A percentile compares a stretch with the other conserved stretches of the same genome.
Evolutionary conservation across 2,797 vertebrate species (phyloP).

Genomic region (Chromobotia macracanthus): DNA sequence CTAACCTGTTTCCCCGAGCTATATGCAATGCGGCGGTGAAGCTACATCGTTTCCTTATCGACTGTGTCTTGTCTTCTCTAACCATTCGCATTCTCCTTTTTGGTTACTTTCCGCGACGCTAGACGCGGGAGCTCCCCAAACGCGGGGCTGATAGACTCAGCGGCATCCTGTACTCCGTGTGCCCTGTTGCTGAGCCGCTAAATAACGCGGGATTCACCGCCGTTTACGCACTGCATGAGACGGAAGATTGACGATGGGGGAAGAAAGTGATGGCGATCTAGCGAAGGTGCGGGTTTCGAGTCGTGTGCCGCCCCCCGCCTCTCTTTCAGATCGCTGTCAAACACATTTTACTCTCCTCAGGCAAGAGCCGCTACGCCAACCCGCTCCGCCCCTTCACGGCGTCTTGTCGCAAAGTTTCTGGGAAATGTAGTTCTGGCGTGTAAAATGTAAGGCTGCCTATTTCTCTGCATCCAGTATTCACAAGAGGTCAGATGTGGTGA

Average conservation of each 20-base stretch:
- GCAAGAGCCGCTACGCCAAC: slow-evolving; percentile 69
- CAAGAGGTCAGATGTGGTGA: no score
- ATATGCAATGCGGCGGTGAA: slow-evolving; percentile 70
- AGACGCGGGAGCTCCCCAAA: slow-evolving; percentile 57
- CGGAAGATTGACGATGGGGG: slow-evolving; percentile 33
- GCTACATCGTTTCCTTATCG: slow-evolving; percentile 79
- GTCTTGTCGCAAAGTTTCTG: slow-evolving; percentile 63
- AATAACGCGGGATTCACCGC: slow-evolving; percentile 57
- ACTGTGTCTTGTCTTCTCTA: slow-evolving; percentile 70
- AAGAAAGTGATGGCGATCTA: slow-evolving; percentile 62
- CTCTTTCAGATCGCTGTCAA: slow-evolving; percentile 70
- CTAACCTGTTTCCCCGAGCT: slow-evolving; percentile 73
- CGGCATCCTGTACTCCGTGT: slow-evolving; percentile 70
- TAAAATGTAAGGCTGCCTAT: neutral
- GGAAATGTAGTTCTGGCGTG: slow-evolving; percentile 70
- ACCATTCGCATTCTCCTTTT: slow-evolving; percentile 77
- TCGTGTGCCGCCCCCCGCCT: slow-evolving; percentile 42
- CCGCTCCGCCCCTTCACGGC: slow-evolving; percentile 74
- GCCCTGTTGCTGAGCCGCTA: slow-evolving; percentile 79
- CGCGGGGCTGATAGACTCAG: slow-evolving; percentile 60
- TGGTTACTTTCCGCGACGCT: slow-evolving; percentile 69
- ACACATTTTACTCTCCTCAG: slow-evolving; percentile 67
- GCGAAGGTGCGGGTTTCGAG: slow-evolving; percentile 51
- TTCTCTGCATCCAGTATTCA: neutral
- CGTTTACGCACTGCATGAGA: slow-evolving; percentile 49